Base-by-base conservation (phyloP, 2,113 vertebrate genomes). In the Campylomormyrus numenius region DNA sequence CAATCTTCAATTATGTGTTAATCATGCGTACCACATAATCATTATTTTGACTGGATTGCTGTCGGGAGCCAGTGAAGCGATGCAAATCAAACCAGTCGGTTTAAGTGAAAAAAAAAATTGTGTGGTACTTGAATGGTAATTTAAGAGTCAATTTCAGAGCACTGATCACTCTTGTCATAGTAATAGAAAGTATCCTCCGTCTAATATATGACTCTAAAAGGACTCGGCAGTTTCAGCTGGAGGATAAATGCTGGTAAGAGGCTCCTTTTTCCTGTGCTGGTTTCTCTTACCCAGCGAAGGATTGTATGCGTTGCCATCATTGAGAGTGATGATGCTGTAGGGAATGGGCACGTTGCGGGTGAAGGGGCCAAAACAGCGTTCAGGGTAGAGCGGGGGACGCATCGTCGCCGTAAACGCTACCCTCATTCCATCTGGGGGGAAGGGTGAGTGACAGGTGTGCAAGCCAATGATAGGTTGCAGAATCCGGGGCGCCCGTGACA, bases 321-420 rank as follows among this genome's bases (percentile, higher is more conserved):
- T 96, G 0, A 96, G 92, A 2, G 58, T 1, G 42, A 95, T 83
- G 0, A 1, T 8, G 5, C 19, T 0, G 74, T 93, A 96, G 10
- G 94, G 91, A 21, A 96, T 93, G 3, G 95, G 91, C 17, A 95
- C 90, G 1, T 95, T 90, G 17, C 83, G 94, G 53, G 92, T 96
- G 90, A 94, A 96, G 48, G 95, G 95, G 24, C 96, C 96, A 49
- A 94, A 94, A 90, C 95, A 96, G 2, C 1, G 13, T 11, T 1
- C 6, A 15, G 90, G 2, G 85, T 21, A 21, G 62, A 39, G 17
- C 13, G 53, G 35, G 35, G 56, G 39, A 1, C 56, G 52, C 89
- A 95, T 91, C 17, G 24, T 39, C 66, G 95, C 95, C 17, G 89
- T 92, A 92, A 96, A 96, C 21, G 95, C 89, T 62, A 95, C n/a